These are phyloP conservation scores for Orussus abietinus DNA, from an alignment of 1,140 invertebrate species.

Conservation along the genomic window DNA sequence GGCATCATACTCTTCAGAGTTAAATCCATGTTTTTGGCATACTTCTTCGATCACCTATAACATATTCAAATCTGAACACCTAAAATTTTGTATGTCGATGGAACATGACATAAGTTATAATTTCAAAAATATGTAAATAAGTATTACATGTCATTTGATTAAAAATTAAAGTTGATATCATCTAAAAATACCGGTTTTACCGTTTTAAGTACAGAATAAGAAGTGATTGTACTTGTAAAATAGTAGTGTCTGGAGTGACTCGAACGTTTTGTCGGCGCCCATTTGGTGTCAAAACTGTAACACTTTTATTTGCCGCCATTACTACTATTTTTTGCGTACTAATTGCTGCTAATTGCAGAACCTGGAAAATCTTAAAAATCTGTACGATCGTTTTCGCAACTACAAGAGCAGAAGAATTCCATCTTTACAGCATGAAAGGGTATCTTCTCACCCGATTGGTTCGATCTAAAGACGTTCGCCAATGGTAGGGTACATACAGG, in stretches of 20 bases:
- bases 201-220: constrained; percentile 6
- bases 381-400: no score
- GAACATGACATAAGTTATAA: constrained; percentile 3
- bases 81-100: constrained; percentile 5
- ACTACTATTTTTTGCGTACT: no score
- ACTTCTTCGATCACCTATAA: constrained; percentile 75
- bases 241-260: constrained; percentile 65
- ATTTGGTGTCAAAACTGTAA: constrained; percentile 65
- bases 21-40: constrained; percentile 69
- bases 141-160: neutral
- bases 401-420: no score
- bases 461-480: no score
- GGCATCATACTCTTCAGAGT: constrained; percentile 69
- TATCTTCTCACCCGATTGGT: no score
- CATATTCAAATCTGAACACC: constrained; percentile 22
- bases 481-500: no score
- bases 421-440: no score
- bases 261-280: constrained; percentile 65
- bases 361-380: no score
- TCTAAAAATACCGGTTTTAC: neutral
- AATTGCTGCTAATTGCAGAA: no score
- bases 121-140: constrained; percentile 1
- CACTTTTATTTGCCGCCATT: constrained; percentile 40
- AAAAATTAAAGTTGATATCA: constrained; percentile 1
- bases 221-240: constrained; percentile 59